A percentile compares a stretch with the other conserved stretches of the same genome.
Conservation (phyloP, 2,888 invertebrate species). For the Rosalia funebris region DNA sequence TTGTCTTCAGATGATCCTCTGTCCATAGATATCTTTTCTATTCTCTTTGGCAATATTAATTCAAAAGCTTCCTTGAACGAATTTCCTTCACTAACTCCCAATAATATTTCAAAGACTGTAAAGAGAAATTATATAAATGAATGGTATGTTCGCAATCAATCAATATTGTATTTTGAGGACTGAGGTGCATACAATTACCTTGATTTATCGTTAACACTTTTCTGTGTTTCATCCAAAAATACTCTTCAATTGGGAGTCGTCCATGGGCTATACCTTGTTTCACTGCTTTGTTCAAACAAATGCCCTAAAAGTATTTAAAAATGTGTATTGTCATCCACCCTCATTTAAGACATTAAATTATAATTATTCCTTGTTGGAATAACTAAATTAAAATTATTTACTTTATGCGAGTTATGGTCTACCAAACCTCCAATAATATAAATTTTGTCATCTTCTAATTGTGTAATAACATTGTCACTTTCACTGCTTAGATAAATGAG, state of each 20-base stretch:
- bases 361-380: no score
- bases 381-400: constrained; percentile 55
- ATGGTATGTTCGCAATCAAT: background rate
- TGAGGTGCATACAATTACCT: constrained; percentile 76
- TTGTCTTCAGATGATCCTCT: background rate
- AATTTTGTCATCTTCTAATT: constrained; percentile 78
- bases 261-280: constrained; percentile 83
- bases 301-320: constrained; percentile 75
- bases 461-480: constrained; percentile 84
- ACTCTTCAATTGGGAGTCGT: constrained; percentile 88
- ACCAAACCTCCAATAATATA: constrained; percentile 98
- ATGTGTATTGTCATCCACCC: no score
- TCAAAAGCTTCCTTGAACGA: constrained; percentile 84
- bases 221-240: constrained; percentile 89
- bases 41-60: constrained; percentile 74
- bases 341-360: no score
- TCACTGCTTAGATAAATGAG: constrained; percentile 94
- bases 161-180: no score
- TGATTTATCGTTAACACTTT: constrained; percentile 96
- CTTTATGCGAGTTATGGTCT: constrained; percentile 96
- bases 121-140: constrained; percentile 52
- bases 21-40: constrained; percentile 43
- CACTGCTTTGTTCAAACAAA: constrained; percentile 84
- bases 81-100: constrained; percentile 79
- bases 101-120: constrained; percentile 86